Conservation (phyloP, 2,797 vertebrate species). For the Thripadectes ignobilis region DNA sequence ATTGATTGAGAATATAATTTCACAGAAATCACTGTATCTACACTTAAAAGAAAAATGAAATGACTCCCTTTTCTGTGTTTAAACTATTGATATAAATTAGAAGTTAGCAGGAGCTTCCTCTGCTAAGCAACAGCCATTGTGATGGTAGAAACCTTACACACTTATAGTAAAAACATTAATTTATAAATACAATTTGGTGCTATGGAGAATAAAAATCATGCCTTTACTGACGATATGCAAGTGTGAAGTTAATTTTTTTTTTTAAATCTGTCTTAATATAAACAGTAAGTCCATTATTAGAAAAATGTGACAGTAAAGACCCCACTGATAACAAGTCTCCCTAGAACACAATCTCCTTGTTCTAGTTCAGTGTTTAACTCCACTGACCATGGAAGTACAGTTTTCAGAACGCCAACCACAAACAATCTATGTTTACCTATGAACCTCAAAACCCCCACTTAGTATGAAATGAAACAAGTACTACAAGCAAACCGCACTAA, state of each 20-base stretch:
- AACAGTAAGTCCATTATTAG: background rate
- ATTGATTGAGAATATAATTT: background rate
- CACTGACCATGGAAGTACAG: background rate
- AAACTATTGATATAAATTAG: background rate
- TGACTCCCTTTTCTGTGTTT: background rate
- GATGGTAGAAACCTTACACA: background rate
- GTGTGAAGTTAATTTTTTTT: background rate
- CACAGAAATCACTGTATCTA: background rate
- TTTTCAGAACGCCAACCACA: background rate
- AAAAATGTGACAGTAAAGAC: background rate
- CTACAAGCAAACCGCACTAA: background rate
- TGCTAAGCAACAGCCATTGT: background rate
- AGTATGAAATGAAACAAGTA: background rate
- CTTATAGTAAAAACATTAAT: background rate
- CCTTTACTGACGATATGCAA: background rate
- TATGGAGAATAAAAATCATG: background rate
- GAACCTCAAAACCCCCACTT: background rate
- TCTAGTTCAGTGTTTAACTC: background rate
- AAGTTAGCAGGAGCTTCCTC: background rate
- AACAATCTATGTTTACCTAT: conserved; percentile 3
- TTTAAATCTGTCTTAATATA: background rate
- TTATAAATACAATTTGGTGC: background rate
- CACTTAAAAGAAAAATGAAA: background rate
- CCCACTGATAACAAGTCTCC: background rate
- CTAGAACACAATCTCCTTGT: background rate